phyloP scores from a whole-genome alignment of 1,140 invertebrate genomes.

The Nasonia longicornis region DNA sequence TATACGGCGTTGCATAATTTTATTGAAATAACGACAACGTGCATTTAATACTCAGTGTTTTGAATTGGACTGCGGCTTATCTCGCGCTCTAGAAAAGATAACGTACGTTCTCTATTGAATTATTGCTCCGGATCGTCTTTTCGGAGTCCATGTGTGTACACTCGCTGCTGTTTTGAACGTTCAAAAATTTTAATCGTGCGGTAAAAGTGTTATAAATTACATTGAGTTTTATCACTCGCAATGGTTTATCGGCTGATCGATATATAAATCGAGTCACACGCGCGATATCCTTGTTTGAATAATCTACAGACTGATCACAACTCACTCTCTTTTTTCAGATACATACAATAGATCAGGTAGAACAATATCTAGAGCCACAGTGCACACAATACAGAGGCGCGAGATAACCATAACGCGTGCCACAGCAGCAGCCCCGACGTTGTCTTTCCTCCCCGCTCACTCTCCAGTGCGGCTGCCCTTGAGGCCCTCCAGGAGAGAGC shows the following conservation, averaged over 20 bases:
- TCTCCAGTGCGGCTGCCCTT: neutral
- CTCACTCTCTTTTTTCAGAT: neutral
- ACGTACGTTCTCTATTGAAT: neutral
- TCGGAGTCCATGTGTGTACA: neutral
- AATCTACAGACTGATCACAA: neutral
- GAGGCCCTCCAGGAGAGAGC: neutral
- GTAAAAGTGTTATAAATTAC: neutral
- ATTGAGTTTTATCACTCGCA: neutral
- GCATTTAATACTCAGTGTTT: neutral
- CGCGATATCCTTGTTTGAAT: neutral
- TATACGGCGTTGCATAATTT: neutral
- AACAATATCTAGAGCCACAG: too few species aligned
- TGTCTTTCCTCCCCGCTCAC: neutral
- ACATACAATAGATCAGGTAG: neutral
- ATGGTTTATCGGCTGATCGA: neutral
- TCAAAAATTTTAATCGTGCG: neutral
- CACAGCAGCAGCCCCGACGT: neutral
- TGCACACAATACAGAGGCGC: too few species aligned
- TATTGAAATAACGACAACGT: neutral
- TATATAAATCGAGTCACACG: neutral
- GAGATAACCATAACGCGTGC: too few species aligned
- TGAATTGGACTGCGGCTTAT: neutral
- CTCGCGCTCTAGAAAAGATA: neutral
- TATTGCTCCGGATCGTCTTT: neutral
- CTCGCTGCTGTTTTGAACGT: neutral